Percentiles rank a stretch among this genome's conserved stretches.
Evolutionary conservation across 1,140 invertebrate species (phyloP).

Genomic region (Pachyrhynchus sulphureomaculatus): DNA sequence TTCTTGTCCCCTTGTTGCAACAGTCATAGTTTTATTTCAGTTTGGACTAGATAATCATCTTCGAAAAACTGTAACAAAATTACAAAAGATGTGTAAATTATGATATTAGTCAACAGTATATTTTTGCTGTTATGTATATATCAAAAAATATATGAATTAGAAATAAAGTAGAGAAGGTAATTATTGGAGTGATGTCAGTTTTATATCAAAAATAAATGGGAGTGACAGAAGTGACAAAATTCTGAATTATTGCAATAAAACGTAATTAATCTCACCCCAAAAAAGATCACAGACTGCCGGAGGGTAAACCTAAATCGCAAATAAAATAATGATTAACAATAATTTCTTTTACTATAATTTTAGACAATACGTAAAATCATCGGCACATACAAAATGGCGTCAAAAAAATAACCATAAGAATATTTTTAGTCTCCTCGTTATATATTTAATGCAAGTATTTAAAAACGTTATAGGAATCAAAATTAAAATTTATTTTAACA

Average conservation of each 20-base stretch:
- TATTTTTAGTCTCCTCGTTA: conserved; percentile 38
- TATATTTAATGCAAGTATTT: conserved; percentile 15
- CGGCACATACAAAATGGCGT: conserved; percentile 51
- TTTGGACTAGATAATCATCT: conserved; percentile 38
- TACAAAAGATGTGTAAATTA: neutral
- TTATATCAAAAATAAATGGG: conserved; percentile 46
- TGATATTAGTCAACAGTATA: conserved; percentile 26
- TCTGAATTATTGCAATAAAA: conserved; percentile 17
- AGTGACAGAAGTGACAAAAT: conserved; percentile 43
- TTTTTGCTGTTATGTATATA: neutral
- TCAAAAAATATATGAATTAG: conserved; percentile 5
- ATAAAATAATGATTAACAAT: conserved; percentile 1
- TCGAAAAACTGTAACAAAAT: conserved; percentile 24
- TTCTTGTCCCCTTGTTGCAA: conserved; percentile 64
- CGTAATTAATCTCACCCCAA: conserved; percentile 4
- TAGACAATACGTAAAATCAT: conserved; percentile 47
- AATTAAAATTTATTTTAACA: conserved; percentile 11
- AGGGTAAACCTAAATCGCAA: neutral
- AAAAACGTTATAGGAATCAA: conserved; percentile 13
- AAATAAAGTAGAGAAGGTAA: conserved; percentile 6
- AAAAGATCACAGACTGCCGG: neutral
- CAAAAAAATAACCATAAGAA: conserved; percentile 45
- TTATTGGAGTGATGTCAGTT: conserved; percentile 42
- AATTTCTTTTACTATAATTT: conserved; percentile 33
- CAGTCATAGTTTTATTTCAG: conserved; percentile 56